Percentiles rank a stretch among this genome's conserved stretches.
phyloP scores from a whole-genome alignment of 2,113 vertebrate genomes.

The Calcarius ornatus region DNA sequence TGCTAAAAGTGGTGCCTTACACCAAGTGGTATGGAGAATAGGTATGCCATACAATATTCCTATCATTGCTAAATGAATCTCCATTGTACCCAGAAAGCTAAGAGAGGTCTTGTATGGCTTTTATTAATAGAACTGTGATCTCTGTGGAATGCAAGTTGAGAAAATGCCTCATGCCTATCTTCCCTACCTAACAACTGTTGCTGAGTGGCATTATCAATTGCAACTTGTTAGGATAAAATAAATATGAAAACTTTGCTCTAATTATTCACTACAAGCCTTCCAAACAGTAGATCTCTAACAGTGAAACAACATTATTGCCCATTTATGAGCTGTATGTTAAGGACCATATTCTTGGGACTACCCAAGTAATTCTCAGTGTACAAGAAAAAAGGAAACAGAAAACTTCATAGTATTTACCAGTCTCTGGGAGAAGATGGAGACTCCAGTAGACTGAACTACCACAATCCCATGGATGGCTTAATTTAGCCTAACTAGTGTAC shows the following conservation, averaged over 20 bases:
- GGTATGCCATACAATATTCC: constrained; percentile 42
- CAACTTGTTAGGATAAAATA: constrained; percentile 24
- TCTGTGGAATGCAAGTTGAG: constrained; percentile 61
- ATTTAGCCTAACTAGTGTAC: neutral
- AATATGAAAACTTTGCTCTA: neutral
- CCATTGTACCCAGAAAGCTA: constrained; percentile 57
- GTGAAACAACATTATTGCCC: neutral
- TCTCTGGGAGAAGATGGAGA: neutral
- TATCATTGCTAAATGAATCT: constrained; percentile 19
- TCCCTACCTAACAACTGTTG: constrained; percentile 68
- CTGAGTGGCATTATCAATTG: constrained; percentile 70
- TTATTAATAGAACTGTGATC: constrained; percentile 75
- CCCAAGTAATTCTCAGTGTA: neutral
- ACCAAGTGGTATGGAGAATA: neutral
- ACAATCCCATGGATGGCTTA: neutral
- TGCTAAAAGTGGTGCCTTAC: constrained; percentile 28
- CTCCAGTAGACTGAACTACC: neutral
- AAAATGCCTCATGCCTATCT: constrained; percentile 59
- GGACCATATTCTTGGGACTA: neutral
- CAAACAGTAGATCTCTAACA: neutral
- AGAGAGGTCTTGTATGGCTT: constrained; percentile 30
- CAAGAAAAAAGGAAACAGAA: neutral
- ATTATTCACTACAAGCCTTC: neutral
- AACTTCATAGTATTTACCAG: neutral
- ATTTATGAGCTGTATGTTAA: neutral